Base-by-base conservation (phyloP, 1,140 invertebrate species). In the Solenopsis invicta region DNA sequence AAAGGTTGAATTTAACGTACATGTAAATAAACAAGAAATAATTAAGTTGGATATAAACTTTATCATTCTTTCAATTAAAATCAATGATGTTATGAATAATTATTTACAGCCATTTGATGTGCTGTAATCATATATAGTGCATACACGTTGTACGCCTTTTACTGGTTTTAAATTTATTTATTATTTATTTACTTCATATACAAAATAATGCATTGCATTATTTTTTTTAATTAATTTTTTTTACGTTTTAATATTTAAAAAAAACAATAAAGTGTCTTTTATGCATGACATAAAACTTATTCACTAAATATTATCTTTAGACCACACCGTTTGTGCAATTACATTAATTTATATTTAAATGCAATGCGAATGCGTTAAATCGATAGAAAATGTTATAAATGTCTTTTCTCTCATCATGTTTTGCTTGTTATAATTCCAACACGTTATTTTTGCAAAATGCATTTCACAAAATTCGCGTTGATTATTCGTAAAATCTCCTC, bases 401-500 rank as follows among this genome's bases (percentile, higher is more conserved):
- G 64, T 24, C 13, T 16, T 29, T 24, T 0, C 13, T 71, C 10
- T 48, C 41, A 21, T 64, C 34, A 56, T 71, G 50, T 24, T 71
- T 81, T 56, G 10, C 37, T 56, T 71, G 64, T 71, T 71, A 71
- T 71, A 81, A 45, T 56, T n/a, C 9, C 37, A 67, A 81, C 16
- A 54, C n/a, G 10, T 71, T 71, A 69, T 71, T 81, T 71, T 81
- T 81, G 34, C 21, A 71, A 71, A 81, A 85, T 45, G 56, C 48
- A 52, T 21, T 81, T 59, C 72, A 37, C 34, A 13, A 18, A 75
- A 80, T 72, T 56, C 62, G 54, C 59, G 88, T 87, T 86, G 88
- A 90, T 80, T 89, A 90, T 78, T 90, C 56, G 16, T 48, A 45
- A 89, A 90, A 87, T 89, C 88, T 89, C 85, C 48, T 75, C 77